phyloP scores from a whole-genome alignment of 2,888 invertebrate species.

The Perdita meconis region DNA sequence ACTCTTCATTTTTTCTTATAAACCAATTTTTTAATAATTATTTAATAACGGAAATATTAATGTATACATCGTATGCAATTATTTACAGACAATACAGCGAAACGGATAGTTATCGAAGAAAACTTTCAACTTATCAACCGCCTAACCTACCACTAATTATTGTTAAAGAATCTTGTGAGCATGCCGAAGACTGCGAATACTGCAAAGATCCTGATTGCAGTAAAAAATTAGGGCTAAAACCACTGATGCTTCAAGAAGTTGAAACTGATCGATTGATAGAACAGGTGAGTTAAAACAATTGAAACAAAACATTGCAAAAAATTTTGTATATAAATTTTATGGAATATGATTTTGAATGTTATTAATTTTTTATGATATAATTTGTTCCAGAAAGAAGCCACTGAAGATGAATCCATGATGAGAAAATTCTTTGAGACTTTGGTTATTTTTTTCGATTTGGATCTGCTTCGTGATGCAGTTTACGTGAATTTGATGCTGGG shows the following conservation, averaged over 20 bases:
- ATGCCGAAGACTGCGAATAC: constrained; percentile 8
- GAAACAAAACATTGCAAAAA: too few species aligned
- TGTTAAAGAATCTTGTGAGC: constrained; percentile 66
- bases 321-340: too few species aligned
- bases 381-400: background rate
- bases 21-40: background rate
- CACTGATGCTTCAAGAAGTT: background rate
- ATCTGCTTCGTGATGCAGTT: constrained; percentile 88
- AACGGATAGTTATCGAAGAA: constrained; percentile 58
- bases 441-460: constrained; percentile 89
- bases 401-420: background rate
- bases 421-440: constrained; percentile 85
- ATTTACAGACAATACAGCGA: constrained; percentile 63
- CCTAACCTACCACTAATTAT: constrained; percentile 53
- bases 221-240: background rate
- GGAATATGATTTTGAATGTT: too few species aligned
- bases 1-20: background rate
- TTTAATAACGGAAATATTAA: background rate
- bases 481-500: constrained; percentile 90
- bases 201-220: constrained; percentile 45
- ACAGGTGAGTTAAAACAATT: constrained; percentile 64
- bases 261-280: constrained; percentile 34
- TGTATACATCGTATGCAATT: background rate
- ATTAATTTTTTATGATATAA: too few species aligned
- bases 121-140: constrained; percentile 47